A percentile compares a stretch with the other conserved stretches of the same genome.
Evolutionary conservation across 2,113 vertebrate species (phyloP).

Genomic region (Thoracochromis brauschi): DNA sequence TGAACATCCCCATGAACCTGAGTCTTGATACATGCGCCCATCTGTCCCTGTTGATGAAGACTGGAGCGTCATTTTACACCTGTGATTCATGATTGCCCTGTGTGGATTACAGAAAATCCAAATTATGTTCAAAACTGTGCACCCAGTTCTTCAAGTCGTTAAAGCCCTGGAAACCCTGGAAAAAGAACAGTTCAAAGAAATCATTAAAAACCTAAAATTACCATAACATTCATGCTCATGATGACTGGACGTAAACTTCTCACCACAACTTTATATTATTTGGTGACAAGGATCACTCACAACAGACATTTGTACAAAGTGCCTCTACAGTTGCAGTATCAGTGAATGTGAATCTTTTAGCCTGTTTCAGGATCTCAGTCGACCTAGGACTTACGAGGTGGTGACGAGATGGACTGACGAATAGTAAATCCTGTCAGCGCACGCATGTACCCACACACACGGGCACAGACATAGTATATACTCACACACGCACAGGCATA

Average conservation of each 20-base stretch:
- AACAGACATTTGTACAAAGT: not conserved
- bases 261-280: not conserved
- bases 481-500: not conserved
- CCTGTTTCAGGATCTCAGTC: not conserved
- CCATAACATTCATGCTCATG: not conserved
- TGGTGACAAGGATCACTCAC: not conserved
- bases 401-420: constrained; percentile 32
- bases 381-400: constrained; percentile 18
- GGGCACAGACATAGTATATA: not conserved
- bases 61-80: not conserved
- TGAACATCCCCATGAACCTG: not conserved
- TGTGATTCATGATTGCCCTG: not conserved
- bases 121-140: not conserved
- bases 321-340: not conserved
- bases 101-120: not conserved
- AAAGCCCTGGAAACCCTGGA: not conserved
- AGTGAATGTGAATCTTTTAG: not conserved
- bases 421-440: constrained; percentile 50
- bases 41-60: not conserved
- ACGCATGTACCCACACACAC: not conserved
- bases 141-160: not conserved
- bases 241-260: not conserved
- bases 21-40: not conserved
- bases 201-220: not conserved
- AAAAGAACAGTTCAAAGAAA: not conserved